phyloP scores from a whole-genome alignment of 2,113 vertebrate genomes.

The Harpagus bidentatus region DNA sequence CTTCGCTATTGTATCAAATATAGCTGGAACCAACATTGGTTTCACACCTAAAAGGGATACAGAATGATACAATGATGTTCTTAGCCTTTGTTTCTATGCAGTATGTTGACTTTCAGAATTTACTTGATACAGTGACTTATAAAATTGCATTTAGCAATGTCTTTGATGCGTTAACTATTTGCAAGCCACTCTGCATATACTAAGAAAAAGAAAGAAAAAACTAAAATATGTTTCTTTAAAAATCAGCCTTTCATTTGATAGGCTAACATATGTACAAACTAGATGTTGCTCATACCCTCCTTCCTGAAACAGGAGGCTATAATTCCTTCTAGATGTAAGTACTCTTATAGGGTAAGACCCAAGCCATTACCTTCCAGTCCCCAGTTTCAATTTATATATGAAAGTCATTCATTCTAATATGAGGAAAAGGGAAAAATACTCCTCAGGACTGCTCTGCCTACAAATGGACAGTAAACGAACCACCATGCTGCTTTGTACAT shows the following conservation, averaged over 20 bases:
- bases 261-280: neutral
- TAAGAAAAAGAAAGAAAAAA: neutral
- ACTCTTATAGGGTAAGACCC: neutral
- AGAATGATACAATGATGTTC: neutral
- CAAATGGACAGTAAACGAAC: neutral
- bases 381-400: neutral
- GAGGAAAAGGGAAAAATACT: neutral
- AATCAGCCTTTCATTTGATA: neutral
- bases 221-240: neutral
- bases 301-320: neutral
- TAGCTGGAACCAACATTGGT: neutral
- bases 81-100: neutral
- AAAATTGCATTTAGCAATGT: neutral
- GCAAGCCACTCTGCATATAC: neutral
- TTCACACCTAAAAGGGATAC: constrained; percentile 15
- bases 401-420: neutral
- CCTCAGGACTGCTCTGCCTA: neutral
- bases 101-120: neutral
- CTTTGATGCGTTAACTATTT: neutral
- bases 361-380: neutral
- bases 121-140: neutral
- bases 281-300: neutral
- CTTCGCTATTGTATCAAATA: neutral
- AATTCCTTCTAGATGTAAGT: neutral
- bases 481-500: neutral